Evolutionary conservation across 1,140 invertebrate species (phyloP), one percentile per base, ranked within the genome.

Genomic region (Drosophila azteca): DNA sequence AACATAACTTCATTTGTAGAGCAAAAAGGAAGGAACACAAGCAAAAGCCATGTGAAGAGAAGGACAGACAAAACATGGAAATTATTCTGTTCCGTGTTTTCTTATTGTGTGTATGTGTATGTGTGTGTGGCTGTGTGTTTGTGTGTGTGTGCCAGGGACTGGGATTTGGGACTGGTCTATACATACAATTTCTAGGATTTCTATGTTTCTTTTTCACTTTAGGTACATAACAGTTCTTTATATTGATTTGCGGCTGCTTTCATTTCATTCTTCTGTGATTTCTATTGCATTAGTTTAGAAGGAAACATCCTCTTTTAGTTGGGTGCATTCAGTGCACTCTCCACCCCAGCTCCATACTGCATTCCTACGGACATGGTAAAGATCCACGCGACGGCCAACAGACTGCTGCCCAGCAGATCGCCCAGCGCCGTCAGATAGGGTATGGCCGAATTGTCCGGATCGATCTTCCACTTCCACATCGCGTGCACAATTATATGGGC

Each of bases 381-480:
- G 62, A 95, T 93, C 91, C 98, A 98, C n/a, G 97, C 96, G 3
- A 95, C 77, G 1, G 96, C 95, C 13, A 99, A 92, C 71, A 99
- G 94, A 26, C 95, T 94, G 2, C 97, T 98, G 15, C 98, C 98
- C 1, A 98, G 93, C 2, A 99, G 94, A 92, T 99, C 98, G 15
- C 98, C 98, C 1, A 99, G 87, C 2, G 98, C 97, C 3, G 98
- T 99, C 49, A 99, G 93, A 92, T 98, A 98, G 2, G 98, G 98
- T 69, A 99, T 99, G 15, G 98, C 96, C n/a, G 97, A 97, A 92
- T 98, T 99, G 91, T 99, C 98, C 2, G 98, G 98, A 93, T 99
- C 98, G 73, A 98, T 96, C 87, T 96, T 96, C 77, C 93, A 93
- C 70, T 94, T 94, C 98, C 98, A 99, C 95, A 99, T 97, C 57